phyloP scores from a whole-genome alignment of 2,113 vertebrate species.

The Brachyistius frenatus region DNA sequence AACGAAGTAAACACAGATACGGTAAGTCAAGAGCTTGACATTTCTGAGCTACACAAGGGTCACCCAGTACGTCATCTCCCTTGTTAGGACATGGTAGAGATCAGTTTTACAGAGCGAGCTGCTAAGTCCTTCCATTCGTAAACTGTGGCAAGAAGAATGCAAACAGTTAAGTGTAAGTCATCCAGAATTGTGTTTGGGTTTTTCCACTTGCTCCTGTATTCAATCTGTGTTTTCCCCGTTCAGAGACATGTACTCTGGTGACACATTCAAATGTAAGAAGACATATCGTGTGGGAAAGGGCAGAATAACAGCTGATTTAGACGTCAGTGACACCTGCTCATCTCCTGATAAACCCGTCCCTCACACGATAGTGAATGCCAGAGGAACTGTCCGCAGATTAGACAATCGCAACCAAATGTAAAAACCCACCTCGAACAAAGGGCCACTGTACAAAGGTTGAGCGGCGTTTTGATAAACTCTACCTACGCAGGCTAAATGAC shows the following conservation, averaged over 20 bases:
- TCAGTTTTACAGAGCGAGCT: constrained; percentile 54
- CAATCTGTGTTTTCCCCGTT: constrained; percentile 12
- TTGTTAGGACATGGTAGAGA: constrained; percentile 53
- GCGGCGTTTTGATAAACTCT: constrained; percentile 48
- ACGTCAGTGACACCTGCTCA: constrained; percentile 48
- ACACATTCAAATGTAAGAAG: constrained; percentile 52
- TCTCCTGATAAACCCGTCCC: constrained; percentile 48
- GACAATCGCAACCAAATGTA: constrained; percentile 27
- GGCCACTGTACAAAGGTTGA: constrained; percentile 36
- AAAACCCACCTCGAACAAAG: constrained; percentile 50
- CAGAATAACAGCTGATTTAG: constrained; percentile 47
- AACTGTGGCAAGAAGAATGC: constrained; percentile 75
- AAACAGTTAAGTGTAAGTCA: constrained; percentile 69
- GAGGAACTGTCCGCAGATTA: constrained; percentile 31
- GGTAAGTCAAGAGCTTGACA: constrained; percentile 57
- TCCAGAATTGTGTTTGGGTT: constrained; percentile 38
- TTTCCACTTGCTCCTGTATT: constrained; percentile 31
- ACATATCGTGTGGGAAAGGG: constrained; percentile 31
- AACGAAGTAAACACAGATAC: constrained; percentile 73
- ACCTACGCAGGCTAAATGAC: constrained; percentile 21
- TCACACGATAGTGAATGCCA: constrained; percentile 53
- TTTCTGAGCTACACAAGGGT: constrained; percentile 54
- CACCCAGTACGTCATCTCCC: constrained; percentile 45
- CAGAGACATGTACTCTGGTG: constrained; percentile 16
- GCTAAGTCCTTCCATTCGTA: constrained; percentile 61